Evolutionary conservation across 2,888 invertebrate genomes (phyloP).

Genomic region (Pandemis corylana): DNA sequence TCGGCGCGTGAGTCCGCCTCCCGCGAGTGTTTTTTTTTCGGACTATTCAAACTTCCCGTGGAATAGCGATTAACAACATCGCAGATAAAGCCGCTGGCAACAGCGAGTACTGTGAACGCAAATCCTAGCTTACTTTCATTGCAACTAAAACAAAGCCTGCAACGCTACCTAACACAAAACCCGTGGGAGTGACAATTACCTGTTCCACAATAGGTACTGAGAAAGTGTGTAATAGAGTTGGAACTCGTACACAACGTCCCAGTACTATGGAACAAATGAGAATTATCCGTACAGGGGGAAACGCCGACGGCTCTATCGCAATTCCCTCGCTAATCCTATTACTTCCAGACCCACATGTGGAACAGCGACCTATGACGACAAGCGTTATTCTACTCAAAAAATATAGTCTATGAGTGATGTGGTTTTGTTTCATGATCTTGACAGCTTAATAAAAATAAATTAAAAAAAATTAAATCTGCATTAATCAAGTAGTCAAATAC

Average conservation of each 20-base stretch:
- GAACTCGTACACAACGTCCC: background rate
- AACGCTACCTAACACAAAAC: background rate
- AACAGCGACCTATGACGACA: background rate
- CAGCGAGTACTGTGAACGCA: background rate
- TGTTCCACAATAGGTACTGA: background rate
- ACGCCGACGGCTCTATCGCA: constrained; percentile 4
- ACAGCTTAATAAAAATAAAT: no score
- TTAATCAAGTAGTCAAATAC: no score
- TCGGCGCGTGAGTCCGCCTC: no score
- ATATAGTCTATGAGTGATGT: background rate
- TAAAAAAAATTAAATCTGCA: no score
- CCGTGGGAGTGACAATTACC: background rate
- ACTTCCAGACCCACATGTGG: background rate
- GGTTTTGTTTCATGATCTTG: no score
- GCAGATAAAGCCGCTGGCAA: no score
- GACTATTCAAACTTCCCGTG: no score
- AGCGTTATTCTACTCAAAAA: background rate
- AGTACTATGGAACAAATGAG: background rate
- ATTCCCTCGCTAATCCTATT: constrained; percentile 2
- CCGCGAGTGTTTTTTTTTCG: no score
- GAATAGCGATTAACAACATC: no score
- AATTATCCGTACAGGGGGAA: background rate
- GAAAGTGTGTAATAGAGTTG: background rate
- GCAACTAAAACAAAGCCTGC: background rate
- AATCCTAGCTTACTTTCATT: background rate